Conservation (phyloP, 2,888 invertebrate species). For the Malthinus seriepunctatus region DNA sequence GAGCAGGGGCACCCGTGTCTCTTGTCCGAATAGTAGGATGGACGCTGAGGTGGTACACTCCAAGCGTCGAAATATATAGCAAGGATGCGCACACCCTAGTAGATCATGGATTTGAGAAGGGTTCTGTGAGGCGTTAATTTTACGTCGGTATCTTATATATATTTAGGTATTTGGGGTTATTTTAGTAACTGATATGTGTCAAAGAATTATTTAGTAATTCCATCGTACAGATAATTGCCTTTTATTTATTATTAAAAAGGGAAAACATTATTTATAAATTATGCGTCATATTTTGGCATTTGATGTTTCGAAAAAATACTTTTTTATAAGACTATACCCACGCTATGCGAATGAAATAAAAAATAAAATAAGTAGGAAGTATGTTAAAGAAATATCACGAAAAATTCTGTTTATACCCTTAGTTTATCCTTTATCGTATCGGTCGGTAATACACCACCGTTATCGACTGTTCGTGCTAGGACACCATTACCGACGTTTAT, state of each 20-base stretch:
- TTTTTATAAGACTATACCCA: background rate
- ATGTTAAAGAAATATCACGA: slow-evolving; percentile 22
- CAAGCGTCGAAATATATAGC: slow-evolving; percentile 25
- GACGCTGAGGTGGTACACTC: slow-evolving; percentile 33
- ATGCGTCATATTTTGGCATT: background rate
- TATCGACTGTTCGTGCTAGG: slow-evolving; percentile 51
- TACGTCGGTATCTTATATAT: slow-evolving; percentile 23
- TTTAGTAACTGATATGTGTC: slow-evolving; percentile 21
- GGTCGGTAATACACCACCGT: slow-evolving; percentile 44
- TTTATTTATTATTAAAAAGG: background rate
- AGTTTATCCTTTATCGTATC: slow-evolving; percentile 37
- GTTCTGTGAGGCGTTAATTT: slow-evolving; percentile 28
- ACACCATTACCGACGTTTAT: slow-evolving; percentile 52
- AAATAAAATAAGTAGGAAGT: slow-evolving; percentile 23
- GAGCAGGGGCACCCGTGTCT: slow-evolving; percentile 42
- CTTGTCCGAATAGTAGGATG: slow-evolving; percentile 32
- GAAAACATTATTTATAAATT: background rate
- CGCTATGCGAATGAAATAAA: slow-evolving; percentile 21
- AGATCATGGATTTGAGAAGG: slow-evolving; percentile 30
- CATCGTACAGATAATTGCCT: background rate
- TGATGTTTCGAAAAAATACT: background rate
- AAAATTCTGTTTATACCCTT: slow-evolving; percentile 28
- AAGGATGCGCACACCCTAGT: slow-evolving; percentile 29
- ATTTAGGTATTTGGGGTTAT: slow-evolving; percentile 15
- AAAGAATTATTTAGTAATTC: slow-evolving; percentile 17